Base-by-base conservation (phyloP, 2,797 vertebrate species). In the Sebastes trivittatus region DNA sequence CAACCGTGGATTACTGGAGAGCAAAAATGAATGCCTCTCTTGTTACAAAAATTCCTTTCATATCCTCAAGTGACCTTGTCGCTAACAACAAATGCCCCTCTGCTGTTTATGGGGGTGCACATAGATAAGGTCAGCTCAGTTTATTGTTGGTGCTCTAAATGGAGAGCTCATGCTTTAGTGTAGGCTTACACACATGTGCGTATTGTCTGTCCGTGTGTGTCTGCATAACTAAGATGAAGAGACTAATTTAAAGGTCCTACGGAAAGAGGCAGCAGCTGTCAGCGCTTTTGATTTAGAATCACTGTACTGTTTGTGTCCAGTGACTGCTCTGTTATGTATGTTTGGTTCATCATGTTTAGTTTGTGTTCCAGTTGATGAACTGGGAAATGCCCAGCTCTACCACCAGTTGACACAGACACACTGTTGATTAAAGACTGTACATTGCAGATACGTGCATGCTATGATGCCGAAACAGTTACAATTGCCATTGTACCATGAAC, bases 11-110 rank as follows among this genome's bases (percentile, higher is more conserved):
- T 83, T 46, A 75, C 49, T 3, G 46, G 3, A 46, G 27, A 76
- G 27, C 18, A 70, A 52, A 83, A 73, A 72, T 55, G 6, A 66
- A 70, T 68, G 67, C 61, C 52, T 76, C 80, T 90, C 54, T 25
- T 61, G 42, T 86, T 84, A 80, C 86, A 84, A 80, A 83, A 59
- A 72, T 64, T 34, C 62, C 80, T 83, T 74, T 83, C 59, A 84
- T 38, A 77, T 75, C 66, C 75, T 79, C 55, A 42, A 55, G 36
- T 79, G 79, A 80, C 77, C 72, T 83, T 84, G 87, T 81, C 5
- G 0, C 71, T 4, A 59, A 54, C 49, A 82, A 82, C 84, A 84
- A 78, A 77, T 4, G 20, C 18, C 23, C 13, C 36, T 75, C 70
- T 80, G 8, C 22, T 77, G 70, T 84, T 82, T 82, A 80, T 78